These are phyloP conservation scores for Calephelis perditalis DNA, from an alignment of 2,888 invertebrate species.

Conservation along the genomic window DNA sequence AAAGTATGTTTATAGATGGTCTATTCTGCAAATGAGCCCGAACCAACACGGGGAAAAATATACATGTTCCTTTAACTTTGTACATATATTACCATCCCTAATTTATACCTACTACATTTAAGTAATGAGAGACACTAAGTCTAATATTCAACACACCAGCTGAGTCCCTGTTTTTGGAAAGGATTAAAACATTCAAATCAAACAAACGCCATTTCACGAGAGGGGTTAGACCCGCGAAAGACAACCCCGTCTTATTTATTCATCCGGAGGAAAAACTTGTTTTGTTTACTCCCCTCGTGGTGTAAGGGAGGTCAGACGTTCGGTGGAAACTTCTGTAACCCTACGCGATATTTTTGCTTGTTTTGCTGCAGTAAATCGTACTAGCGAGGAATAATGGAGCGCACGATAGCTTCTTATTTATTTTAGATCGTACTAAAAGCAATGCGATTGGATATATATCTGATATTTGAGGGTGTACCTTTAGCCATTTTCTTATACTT, in stretches of 20 bases:
- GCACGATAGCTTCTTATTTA: slow-evolving; percentile 26
- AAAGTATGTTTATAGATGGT: no score
- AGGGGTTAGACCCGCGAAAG: slow-evolving; percentile 54
- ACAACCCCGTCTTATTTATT: slow-evolving; percentile 74
- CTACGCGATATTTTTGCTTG: slow-evolving; percentile 54
- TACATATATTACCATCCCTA: no score
- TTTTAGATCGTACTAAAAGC: slow-evolving; percentile 16
- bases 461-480: not conserved
- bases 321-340: slow-evolving; percentile 49
- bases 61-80: no score
- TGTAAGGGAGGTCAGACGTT: slow-evolving; percentile 47
- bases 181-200: slow-evolving; percentile 77
- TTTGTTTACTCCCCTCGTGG: slow-evolving; percentile 63
- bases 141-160: slow-evolving; percentile 37
- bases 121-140: not conserved
- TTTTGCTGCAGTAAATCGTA: slow-evolving; percentile 48
- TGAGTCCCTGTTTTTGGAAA: slow-evolving; percentile 56
- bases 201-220: slow-evolving; percentile 58
- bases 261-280: slow-evolving; percentile 73
- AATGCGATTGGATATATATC: slow-evolving; percentile 9
- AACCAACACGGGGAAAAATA: no score
- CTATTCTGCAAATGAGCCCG: no score
- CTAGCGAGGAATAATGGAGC: slow-evolving; percentile 32
- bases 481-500: not conserved
- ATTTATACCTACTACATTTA: no score